Evolutionary conservation across 2,888 invertebrate species (phyloP).

Genomic region (Lissocephala sabroskyi): DNA sequence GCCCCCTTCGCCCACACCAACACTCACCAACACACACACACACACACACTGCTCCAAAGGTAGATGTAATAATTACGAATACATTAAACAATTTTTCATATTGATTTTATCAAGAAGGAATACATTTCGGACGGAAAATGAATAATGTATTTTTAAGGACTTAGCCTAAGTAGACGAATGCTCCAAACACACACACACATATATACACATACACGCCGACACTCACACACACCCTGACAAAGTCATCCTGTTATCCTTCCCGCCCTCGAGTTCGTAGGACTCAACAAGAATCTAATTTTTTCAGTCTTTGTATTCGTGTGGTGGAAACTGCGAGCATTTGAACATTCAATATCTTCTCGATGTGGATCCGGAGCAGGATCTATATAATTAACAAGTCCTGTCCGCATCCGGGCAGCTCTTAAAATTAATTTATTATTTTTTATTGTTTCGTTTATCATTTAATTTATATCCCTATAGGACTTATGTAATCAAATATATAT

Average conservation of each 20-base stretch:
- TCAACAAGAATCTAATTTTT: too few relatives aligned
- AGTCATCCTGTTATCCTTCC: too few relatives aligned
- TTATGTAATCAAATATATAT: neutral
- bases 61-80: constrained; percentile 58
- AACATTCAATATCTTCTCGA: constrained; percentile 12
- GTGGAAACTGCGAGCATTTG: constrained; percentile 40
- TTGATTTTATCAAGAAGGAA: constrained; percentile 35
- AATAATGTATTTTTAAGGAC: constrained; percentile 55
- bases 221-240: constrained; percentile 17
- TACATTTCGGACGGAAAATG: constrained; percentile 25
- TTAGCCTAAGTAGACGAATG: constrained; percentile 63
- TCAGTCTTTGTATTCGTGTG: constrained; percentile 19
- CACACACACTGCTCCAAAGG: constrained; percentile 57
- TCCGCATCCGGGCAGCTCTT: constrained; percentile 16
- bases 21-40: constrained; percentile 6
- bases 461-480: neutral
- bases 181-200: constrained; percentile 33
- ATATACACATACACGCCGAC: constrained; percentile 8
- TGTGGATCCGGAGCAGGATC: constrained; percentile 9
- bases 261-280: too few relatives aligned
- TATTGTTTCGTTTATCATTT: constrained; percentile 11
- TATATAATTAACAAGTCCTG: constrained; percentile 9
- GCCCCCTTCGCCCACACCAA: too few relatives aligned
- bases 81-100: constrained; percentile 41
- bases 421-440: constrained; percentile 12